A percentile compares a stretch with the other conserved stretches of the same genome.
Conservation (phyloP, 2,888 invertebrate genomes). For the Diploptera punctata region DNA sequence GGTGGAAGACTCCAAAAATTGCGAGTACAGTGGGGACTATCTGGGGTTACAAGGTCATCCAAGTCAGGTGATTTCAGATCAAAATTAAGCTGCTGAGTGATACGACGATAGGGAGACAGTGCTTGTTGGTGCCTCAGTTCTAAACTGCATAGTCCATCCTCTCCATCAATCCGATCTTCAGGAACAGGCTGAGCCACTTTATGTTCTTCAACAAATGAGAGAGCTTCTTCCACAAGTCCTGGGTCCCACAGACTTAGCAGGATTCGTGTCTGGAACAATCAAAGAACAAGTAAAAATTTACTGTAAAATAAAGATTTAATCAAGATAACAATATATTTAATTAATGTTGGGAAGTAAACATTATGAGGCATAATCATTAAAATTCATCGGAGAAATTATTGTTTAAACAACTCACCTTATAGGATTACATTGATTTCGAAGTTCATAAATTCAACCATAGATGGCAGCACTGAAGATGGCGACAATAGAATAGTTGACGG, state of each 20-base stretch:
- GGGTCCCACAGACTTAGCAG: slow-evolving; percentile 87
- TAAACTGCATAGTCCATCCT: slow-evolving; percentile 53
- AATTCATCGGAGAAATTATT: too few relatives aligned
- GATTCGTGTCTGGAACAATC: slow-evolving; percentile 66
- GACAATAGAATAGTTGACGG: too few relatives aligned
- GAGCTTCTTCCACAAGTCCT: slow-evolving; percentile 82
- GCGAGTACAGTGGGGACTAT: slow-evolving; percentile 65
- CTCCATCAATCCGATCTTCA: slow-evolving; percentile 49
- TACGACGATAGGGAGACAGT: slow-evolving; percentile 75
- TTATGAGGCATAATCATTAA: too few relatives aligned
- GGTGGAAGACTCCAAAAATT: slow-evolving; percentile 62
- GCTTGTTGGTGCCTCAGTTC: slow-evolving; percentile 57
- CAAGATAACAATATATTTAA: too few relatives aligned
- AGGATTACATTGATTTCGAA: too few relatives aligned
- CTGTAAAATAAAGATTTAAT: too few relatives aligned
- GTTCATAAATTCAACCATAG: too few relatives aligned
- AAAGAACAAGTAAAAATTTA: neutral
- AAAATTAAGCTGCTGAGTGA: slow-evolving; percentile 78
- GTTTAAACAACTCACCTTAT: too few relatives aligned
- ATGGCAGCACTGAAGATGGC: too few relatives aligned
- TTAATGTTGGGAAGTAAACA: too few relatives aligned
- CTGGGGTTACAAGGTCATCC: slow-evolving; percentile 69
- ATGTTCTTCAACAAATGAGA: slow-evolving; percentile 82
- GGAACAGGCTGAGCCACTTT: slow-evolving; percentile 58
- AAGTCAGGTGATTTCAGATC: slow-evolving; percentile 73